These are phyloP conservation scores for Polyploca ridens DNA, from an alignment of 2,888 invertebrate genomes.

Conservation along the genomic window DNA sequence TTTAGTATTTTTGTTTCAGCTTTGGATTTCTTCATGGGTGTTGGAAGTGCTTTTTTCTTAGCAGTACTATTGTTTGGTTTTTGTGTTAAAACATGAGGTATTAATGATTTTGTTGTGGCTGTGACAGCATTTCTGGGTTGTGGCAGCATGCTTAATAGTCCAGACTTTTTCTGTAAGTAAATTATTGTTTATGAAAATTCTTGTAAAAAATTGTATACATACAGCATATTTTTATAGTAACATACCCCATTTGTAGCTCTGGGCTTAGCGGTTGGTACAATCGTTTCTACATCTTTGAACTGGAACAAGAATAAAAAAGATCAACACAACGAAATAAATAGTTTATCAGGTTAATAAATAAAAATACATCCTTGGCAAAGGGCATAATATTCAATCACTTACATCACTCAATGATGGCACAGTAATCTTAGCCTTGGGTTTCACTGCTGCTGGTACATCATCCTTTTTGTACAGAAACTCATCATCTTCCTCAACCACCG, in stretches of 20 bases:
- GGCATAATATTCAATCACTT: constrained; percentile 36
- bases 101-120: constrained; percentile 64
- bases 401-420: constrained; percentile 88
- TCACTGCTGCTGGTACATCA: constrained; percentile 52
- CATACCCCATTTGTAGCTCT: constrained; percentile 80
- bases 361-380: neutral
- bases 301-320: constrained; percentile 51
- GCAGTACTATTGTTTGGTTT: constrained; percentile 50
- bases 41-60: constrained; percentile 52
- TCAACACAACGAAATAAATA: too few species aligned
- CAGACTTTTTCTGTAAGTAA: constrained; percentile 84
- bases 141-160: constrained; percentile 88
- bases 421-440: constrained; percentile 86
- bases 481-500: constrained; percentile 85
- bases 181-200: constrained; percentile 10
- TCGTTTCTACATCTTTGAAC: constrained; percentile 85
- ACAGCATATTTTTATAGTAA: constrained; percentile 18
- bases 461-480: constrained; percentile 86
- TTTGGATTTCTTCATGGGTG: constrained; percentile 52
- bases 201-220: constrained; percentile 7
- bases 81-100: constrained; percentile 77
- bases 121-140: constrained; percentile 84
- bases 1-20: constrained; percentile 43
- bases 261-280: constrained; percentile 66
- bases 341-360: too few species aligned